These are phyloP conservation scores for Piprites chloris DNA, from an alignment of 2,113 vertebrate genomes.

Conservation along the genomic window DNA sequence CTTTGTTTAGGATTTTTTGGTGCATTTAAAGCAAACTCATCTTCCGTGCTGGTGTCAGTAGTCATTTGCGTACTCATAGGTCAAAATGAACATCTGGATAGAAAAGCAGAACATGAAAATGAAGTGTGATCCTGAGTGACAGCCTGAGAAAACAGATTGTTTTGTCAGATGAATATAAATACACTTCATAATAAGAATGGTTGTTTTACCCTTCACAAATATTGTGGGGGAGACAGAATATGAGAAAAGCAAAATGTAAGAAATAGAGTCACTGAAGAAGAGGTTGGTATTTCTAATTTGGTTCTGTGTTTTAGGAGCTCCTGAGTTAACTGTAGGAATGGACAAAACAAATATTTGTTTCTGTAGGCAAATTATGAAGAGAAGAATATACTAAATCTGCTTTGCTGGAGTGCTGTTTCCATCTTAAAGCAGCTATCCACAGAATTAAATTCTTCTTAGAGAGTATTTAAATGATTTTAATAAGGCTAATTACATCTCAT, in stretches of 20 bases:
- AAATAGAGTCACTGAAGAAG: background rate
- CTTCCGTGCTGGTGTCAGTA: background rate
- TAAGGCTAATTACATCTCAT: background rate
- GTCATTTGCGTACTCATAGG: background rate
- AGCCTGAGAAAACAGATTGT: background rate
- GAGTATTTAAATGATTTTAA: conserved; percentile 22
- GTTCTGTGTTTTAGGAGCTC: background rate
- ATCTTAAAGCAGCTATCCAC: background rate
- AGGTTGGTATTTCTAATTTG: background rate
- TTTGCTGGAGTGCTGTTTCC: background rate
- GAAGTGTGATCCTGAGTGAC: background rate
- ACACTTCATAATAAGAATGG: background rate
- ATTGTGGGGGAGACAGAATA: no score
- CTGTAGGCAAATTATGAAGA: background rate
- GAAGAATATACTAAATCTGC: background rate
- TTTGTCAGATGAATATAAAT: background rate
- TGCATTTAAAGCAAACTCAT: background rate
- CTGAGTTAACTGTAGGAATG: background rate
- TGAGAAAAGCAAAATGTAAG: background rate
- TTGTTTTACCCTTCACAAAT: background rate
- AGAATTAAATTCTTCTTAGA: background rate
- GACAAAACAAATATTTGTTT: background rate
- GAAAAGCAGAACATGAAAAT: background rate
- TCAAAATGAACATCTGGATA: background rate
- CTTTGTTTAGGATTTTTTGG: background rate